phyloP scores from a whole-genome alignment of 2,797 vertebrate genomes.

The Eulemur albifrons region DNA sequence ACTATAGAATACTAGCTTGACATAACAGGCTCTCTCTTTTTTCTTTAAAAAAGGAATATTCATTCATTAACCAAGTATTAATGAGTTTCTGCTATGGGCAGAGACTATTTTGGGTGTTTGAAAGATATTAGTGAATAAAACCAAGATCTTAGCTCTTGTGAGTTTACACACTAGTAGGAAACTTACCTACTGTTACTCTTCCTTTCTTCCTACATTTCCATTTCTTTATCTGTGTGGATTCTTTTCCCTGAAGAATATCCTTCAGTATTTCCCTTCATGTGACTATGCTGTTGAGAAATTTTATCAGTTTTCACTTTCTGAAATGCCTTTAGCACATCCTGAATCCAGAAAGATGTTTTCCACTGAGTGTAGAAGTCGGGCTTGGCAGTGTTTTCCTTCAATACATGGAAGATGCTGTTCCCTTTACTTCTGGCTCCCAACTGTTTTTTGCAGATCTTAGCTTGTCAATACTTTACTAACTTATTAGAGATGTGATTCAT shows the following conservation, averaged over 20 bases:
- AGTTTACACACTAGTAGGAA: background rate
- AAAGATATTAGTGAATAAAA: background rate
- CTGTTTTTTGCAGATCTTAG: background rate
- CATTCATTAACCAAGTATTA: background rate
- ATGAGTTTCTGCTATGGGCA: background rate
- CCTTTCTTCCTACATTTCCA: background rate
- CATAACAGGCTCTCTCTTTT: background rate
- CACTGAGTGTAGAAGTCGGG: no score
- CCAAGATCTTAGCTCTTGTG: no score
- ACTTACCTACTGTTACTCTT: background rate
- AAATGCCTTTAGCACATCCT: background rate
- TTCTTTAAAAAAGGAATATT: background rate
- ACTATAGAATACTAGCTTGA: background rate
- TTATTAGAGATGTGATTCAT: background rate
- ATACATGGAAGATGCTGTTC: background rate
- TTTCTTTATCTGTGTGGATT: no score
- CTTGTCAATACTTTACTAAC: background rate
- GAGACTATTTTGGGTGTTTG: background rate
- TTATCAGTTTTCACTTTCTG: background rate
- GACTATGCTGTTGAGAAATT: background rate
- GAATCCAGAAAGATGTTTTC: background rate
- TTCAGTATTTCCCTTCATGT: background rate
- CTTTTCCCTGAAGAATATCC: background rate
- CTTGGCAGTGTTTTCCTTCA: background rate
- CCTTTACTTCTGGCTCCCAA: no score